phyloP scores from a whole-genome alignment of 2,113 vertebrate genomes.

The Boulengerochromis microlepis region DNA sequence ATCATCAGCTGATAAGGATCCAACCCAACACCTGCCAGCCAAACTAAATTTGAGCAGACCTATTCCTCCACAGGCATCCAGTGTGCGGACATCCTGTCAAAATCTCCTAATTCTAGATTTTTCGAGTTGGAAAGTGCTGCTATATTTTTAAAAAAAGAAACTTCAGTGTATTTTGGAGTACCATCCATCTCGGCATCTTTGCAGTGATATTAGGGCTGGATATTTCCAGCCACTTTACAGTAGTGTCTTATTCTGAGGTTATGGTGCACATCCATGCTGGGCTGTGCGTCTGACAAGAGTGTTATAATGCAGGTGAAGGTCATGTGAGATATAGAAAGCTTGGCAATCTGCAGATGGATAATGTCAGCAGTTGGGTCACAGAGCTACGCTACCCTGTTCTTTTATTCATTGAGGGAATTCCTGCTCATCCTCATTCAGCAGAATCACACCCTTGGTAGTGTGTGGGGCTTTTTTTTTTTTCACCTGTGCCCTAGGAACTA shows the following conservation, averaged over 20 bases:
- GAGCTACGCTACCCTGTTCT: slow-evolving; percentile 8
- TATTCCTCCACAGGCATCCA: not conserved
- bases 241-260: not conserved
- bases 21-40: slow-evolving; percentile 4
- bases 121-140: not conserved
- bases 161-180: not conserved
- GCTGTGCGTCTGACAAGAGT: not conserved
- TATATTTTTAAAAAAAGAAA: not conserved
- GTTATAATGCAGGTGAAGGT: slow-evolving; percentile 20
- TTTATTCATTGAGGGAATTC: slow-evolving; percentile 46
- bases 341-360: not conserved
- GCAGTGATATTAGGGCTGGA: not conserved
- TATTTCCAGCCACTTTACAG: not conserved
- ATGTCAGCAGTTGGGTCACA: not conserved
- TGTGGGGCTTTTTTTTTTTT: not conserved
- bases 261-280: not conserved
- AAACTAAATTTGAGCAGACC: not conserved
- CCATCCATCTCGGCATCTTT: not conserved
- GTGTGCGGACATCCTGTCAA: not conserved
- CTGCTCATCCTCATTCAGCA: slow-evolving; percentile 12
- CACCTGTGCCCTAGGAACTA: slow-evolving; percentile 47
- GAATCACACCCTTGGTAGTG: not conserved
- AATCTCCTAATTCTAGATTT: not conserved
- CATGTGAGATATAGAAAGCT: not conserved
- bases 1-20: slow-evolving; percentile 6